Base-by-base conservation (phyloP, 2,888 invertebrate genomes). In the Cerastoderma edule region DNA sequence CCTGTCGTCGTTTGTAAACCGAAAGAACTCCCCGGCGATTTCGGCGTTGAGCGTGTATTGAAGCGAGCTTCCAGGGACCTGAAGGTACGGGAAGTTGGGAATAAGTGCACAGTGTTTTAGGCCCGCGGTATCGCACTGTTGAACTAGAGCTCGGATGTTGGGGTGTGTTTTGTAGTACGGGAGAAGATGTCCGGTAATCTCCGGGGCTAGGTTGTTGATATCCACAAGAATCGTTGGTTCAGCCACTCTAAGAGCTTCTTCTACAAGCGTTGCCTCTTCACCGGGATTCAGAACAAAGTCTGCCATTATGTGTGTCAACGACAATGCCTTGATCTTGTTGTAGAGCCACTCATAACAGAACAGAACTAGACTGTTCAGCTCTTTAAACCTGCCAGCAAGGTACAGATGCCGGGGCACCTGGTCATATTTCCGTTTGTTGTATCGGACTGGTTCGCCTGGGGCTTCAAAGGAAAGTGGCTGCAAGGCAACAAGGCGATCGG, bases 331-430 rank as follows among this genome's bases (percentile, higher is more conserved):
- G 13, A 89, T 89, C 77, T 92, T 92, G 83, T 87, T 89, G 83
- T 90, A 90, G 57, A 93, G 74, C 92, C 92, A 93, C 65, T 92
- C 91, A 72, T 92, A 93, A 78, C 89, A 91, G 80, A 93, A 92
- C 32, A 91, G 82, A 5, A 91, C 90, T 16, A 87, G 74, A 16
- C 72, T 73, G 70, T 91, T 89, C n/a, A 93, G 83, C 73, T 92
- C 92, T 4, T 88, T 83, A 33, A 88, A 73, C 19, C 91, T 75
- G n/a, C 91, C 91, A 0, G 91, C 86, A 5, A 89, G 81, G 66
- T 84, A 87, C 63, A 92, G 84, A 78, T 92, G 91, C 5, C 88
- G 80, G 6, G 92, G 92, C 4, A 93, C 89, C 67, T 92, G 91
- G 65, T 90, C 89, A 68, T 89, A 91, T 78, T 91, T 92, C 30